Percentiles rank a stretch among this genome's conserved stretches.
Conservation (phyloP, 2,113 vertebrate genomes). For the Nyctibius bracteatus region DNA sequence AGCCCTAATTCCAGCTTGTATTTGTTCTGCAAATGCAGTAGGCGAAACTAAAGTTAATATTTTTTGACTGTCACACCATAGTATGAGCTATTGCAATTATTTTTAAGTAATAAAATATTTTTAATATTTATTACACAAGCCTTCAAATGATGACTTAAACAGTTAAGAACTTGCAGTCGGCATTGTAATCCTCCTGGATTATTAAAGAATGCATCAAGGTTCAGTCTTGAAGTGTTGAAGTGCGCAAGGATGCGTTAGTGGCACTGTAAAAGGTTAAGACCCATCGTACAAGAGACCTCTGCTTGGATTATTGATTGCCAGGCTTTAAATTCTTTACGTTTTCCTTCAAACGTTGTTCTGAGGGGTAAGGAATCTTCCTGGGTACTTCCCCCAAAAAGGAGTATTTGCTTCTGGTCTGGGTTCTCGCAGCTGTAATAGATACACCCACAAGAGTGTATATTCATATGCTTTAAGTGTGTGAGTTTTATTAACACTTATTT, state of each 20-base stretch:
- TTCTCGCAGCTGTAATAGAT: background rate
- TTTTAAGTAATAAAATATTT: background rate
- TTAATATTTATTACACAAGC: background rate
- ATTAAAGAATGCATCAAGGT: background rate
- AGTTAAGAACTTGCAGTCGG: background rate
- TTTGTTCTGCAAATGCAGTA: background rate
- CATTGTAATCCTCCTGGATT: background rate
- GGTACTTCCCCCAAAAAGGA: background rate
- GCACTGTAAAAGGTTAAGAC: background rate
- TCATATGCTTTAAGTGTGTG: background rate
- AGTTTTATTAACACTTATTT: background rate
- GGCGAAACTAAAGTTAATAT: background rate
- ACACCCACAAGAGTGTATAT: background rate
- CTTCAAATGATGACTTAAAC: background rate
- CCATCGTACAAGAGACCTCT: accelerated
- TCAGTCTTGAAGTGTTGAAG: background rate
- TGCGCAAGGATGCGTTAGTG: background rate
- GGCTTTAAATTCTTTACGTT: background rate
- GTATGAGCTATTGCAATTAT: background rate
- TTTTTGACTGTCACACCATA: background rate
- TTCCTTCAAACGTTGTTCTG: background rate
- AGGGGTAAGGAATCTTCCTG: background rate
- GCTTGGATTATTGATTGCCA: background rate
- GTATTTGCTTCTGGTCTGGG: background rate
- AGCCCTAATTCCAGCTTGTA: background rate